Evolutionary conservation across 64 coral and sea anemone genomes (phyloP).

Genomic region (Pachyseris speciosa): DNA sequence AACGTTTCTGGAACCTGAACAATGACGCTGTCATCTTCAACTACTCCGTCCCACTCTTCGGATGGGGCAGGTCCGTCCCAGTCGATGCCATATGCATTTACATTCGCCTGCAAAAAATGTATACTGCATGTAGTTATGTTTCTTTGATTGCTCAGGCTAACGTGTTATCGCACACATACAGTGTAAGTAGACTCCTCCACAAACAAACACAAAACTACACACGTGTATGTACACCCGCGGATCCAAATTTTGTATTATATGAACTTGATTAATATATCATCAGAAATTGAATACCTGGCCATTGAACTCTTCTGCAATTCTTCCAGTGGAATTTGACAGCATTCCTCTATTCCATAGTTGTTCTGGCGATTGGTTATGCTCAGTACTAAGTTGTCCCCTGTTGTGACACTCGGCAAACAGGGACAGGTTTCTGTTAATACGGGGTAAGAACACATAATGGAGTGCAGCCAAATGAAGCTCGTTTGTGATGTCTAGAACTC

Average conservation of each 20-base stretch:
- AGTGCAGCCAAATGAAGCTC: conserved; percentile 23
- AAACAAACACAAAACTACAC: background rate
- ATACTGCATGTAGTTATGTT: background rate
- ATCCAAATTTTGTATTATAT: background rate
- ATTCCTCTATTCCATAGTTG: conserved; percentile 14
- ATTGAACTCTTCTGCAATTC: background rate
- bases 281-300: conserved; percentile 8
- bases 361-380: background rate
- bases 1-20: background rate
- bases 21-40: background rate
- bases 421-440: conserved; percentile 2
- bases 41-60: conserved; percentile 7
- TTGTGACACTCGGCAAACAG: conserved; percentile 27
- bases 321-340: background rate
- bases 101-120: background rate
- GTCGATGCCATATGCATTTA: background rate
- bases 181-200: background rate
- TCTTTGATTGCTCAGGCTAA: background rate
- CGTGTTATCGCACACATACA: background rate
- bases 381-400: conserved; percentile 4
- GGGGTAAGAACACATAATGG: conserved; percentile 8
- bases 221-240: background rate
- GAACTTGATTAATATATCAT: background rate
- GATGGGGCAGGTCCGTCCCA: too few relatives aligned
- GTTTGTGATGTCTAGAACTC: conserved; percentile 3